These are phyloP conservation scores for Metellina segmentata DNA, from an alignment of 2,888 invertebrate genomes.

Conservation along the genomic window DNA sequence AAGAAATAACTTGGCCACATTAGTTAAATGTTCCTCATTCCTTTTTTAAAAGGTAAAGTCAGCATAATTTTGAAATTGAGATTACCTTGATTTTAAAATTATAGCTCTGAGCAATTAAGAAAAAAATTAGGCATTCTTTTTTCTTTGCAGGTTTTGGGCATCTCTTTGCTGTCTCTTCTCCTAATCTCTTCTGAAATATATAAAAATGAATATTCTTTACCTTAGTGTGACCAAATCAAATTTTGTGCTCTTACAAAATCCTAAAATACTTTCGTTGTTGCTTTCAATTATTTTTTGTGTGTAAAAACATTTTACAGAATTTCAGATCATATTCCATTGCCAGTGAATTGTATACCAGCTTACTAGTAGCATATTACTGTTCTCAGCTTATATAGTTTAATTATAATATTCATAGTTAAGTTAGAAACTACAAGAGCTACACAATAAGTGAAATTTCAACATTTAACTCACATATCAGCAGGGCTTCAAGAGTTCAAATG, in stretches of 20 bases:
- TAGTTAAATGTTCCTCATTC: constrained; percentile 4
- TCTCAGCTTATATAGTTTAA: background rate
- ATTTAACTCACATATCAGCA: constrained; percentile 43
- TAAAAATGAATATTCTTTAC: constrained; percentile 55
- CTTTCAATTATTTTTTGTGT: background rate
- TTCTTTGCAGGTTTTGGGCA: constrained; percentile 74
- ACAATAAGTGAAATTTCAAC: background rate
- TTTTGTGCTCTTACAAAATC: constrained; percentile 2
- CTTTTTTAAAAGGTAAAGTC: constrained; percentile 30
- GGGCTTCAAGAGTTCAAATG: background rate
- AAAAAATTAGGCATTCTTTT: constrained; percentile 74
- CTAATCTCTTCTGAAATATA: constrained; percentile 72
- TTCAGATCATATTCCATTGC: background rate
- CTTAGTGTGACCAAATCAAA: constrained; percentile 68
- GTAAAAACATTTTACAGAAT: background rate
- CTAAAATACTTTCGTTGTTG: background rate
- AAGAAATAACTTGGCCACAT: too few species aligned
- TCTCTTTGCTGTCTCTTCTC: constrained; percentile 73
- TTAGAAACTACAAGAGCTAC: background rate
- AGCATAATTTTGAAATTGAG: constrained; percentile 32
- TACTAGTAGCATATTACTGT: background rate
- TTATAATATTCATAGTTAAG: background rate
- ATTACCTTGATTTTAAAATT: constrained; percentile 30
- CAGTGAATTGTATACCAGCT: background rate
- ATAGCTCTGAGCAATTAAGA: constrained; percentile 63